These are phyloP conservation scores for Muscicapa striata DNA, from an alignment of 2,797 vertebrate species.

Conservation along the genomic window DNA sequence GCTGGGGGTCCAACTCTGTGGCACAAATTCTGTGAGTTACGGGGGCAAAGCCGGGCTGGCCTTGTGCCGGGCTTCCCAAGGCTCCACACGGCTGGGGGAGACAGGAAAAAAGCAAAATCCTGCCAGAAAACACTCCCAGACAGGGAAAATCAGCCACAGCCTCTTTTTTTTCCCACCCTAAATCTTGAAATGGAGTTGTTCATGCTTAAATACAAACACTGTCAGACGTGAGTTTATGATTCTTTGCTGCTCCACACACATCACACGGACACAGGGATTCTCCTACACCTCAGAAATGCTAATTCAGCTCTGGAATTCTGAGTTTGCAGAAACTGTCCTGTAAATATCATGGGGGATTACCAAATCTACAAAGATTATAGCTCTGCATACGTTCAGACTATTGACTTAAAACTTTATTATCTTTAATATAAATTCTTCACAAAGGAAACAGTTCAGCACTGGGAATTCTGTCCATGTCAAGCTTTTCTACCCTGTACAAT, in stretches of 20 bases:
- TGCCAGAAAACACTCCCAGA: constrained; percentile 15
- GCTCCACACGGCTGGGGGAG: not conserved
- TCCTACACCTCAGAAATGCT: not conserved
- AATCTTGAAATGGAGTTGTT: not conserved
- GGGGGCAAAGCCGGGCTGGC: not conserved
- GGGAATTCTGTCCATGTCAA: not conserved
- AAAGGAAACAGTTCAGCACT: not conserved
- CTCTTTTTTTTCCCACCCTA: not conserved
- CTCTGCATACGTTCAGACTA: not conserved
- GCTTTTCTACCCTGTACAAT: not conserved
- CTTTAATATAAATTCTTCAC: not conserved
- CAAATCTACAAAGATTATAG: constrained; percentile 22
- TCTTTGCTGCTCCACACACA: not conserved
- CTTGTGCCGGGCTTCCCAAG: not conserved
- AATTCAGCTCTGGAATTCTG: constrained; percentile 19
- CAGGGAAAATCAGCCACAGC: not conserved
- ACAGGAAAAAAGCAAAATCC: not conserved
- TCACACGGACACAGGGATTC: not conserved
- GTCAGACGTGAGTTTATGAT: not conserved
- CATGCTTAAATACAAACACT: not conserved
- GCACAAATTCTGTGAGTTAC: constrained; percentile 20
- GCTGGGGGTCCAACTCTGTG: not conserved
- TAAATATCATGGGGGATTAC: constrained; percentile 10
- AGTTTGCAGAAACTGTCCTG: constrained; percentile 41
- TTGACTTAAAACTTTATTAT: constrained; percentile 26